Evolutionary conservation across 2,888 invertebrate genomes (phyloP).

Genomic region (Chalcis sispes): DNA sequence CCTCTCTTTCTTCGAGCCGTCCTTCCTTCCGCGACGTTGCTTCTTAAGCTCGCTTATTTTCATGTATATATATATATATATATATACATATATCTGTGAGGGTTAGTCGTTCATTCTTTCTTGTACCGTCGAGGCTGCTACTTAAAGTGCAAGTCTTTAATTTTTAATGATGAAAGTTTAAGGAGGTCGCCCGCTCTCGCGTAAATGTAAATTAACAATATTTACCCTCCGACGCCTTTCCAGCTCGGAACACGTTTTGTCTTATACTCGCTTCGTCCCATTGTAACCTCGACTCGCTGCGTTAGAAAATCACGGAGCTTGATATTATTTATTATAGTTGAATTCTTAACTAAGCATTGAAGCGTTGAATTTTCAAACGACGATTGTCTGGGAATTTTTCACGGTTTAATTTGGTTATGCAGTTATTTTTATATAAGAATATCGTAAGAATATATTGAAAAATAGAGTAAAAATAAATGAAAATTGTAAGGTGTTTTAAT

Average conservation of each 20-base stretch:
- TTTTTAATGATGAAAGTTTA: slow-evolving; percentile 47
- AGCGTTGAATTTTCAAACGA: too few relatives aligned
- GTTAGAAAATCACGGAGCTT: too few relatives aligned
- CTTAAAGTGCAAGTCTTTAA: slow-evolving; percentile 31
- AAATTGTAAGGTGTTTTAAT: too few relatives aligned
- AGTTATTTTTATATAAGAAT: too few relatives aligned
- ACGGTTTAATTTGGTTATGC: too few relatives aligned
- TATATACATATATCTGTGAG: not conserved
- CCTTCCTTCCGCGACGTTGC: slow-evolving; percentile 45
- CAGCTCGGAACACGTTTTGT: not conserved
- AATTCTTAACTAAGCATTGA: too few relatives aligned
- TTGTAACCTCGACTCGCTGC: too few relatives aligned
- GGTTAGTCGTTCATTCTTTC: slow-evolving; percentile 1
- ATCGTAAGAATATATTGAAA: too few relatives aligned
- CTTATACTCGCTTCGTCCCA: too few relatives aligned
- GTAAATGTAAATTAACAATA: slow-evolving; percentile 41
- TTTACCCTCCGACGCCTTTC: slow-evolving; percentile 25
- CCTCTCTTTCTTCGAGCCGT: not conserved
- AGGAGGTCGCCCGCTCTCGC: slow-evolving; percentile 9
- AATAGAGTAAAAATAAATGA: too few relatives aligned
- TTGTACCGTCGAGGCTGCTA: slow-evolving; percentile 45
- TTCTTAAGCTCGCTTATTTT: slow-evolving; percentile 48
- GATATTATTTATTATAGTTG: too few relatives aligned
- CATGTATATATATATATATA: slow-evolving; percentile 13
- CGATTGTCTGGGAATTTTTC: too few relatives aligned